These are phyloP conservation scores for Drosophila colorata DNA, from an alignment of 2,888 invertebrate genomes.

Conservation along the genomic window DNA sequence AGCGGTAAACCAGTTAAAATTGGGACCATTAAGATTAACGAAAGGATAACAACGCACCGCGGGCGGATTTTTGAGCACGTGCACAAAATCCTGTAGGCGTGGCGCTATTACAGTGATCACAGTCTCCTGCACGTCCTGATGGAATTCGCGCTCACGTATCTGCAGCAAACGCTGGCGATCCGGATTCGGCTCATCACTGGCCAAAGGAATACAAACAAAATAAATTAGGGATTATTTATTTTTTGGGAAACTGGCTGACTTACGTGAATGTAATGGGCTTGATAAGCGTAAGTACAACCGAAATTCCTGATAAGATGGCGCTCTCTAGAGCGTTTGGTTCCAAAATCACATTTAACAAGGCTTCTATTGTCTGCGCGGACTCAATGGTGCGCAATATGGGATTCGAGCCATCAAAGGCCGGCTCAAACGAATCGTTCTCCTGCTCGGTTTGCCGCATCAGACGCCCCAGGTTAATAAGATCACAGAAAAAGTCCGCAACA, in stretches of 20 bases:
- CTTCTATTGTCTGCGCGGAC: slow-evolving; percentile 88
- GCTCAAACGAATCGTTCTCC: slow-evolving; percentile 86
- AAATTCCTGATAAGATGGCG: slow-evolving; percentile 92
- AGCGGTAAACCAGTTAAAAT: background rate
- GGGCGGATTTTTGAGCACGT: slow-evolving; percentile 89
- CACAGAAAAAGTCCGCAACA: slow-evolving; percentile 94
- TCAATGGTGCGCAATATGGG: slow-evolving; percentile 91
- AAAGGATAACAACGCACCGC: slow-evolving; percentile 85
- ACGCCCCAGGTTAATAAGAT: slow-evolving; percentile 90
- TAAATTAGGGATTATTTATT: slow-evolving; percentile 1
- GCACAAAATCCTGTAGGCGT: slow-evolving; percentile 89
- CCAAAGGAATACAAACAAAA: background rate
- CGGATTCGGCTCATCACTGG: slow-evolving; percentile 84
- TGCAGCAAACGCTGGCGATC: slow-evolving; percentile 81
- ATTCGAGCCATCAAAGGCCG: slow-evolving; percentile 86
- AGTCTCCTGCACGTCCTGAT: slow-evolving; percentile 87
- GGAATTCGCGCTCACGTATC: slow-evolving; percentile 87
- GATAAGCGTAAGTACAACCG: slow-evolving; percentile 91
- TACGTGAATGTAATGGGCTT: slow-evolving; percentile 82
- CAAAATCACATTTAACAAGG: slow-evolving; percentile 91
- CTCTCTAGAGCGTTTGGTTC: slow-evolving; percentile 88
- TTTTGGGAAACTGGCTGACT: slow-evolving; percentile 43
- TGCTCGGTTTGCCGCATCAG: slow-evolving; percentile 86
- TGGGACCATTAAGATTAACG: too few species aligned
- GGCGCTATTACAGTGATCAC: slow-evolving; percentile 88